A percentile compares a stretch with the other conserved stretches of the same genome.
Evolutionary conservation across 2,113 vertebrate species (phyloP).

Genomic region (Chionomys nivalis): DNA sequence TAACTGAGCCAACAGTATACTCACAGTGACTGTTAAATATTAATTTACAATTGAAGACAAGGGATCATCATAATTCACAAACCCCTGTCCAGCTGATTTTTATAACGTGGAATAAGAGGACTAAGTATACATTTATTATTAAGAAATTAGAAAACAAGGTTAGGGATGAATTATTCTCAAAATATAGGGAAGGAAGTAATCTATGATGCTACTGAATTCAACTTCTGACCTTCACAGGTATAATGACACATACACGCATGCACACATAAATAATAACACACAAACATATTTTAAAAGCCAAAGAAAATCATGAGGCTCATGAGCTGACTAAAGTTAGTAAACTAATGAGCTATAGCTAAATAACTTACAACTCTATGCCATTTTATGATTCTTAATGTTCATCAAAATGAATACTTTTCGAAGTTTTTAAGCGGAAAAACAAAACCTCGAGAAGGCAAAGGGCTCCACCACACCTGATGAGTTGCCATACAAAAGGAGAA

Average conservation of each 20-base stretch:
- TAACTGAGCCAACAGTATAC: background rate
- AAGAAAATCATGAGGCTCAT: conserved; percentile 16
- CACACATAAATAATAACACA: background rate
- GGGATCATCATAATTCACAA: conserved; percentile 4
- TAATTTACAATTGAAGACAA: conserved; percentile 27
- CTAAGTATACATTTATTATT: background rate
- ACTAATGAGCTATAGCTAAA: background rate
- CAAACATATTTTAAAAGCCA: background rate
- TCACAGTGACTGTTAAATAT: conserved; percentile 22
- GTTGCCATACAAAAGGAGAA: background rate
- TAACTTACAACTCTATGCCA: conserved; percentile 5
- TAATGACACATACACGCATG: background rate
- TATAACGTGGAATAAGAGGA: background rate
- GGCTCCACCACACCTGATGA: background rate
- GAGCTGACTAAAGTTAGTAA: conserved; percentile 24
- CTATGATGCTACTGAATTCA: background rate
- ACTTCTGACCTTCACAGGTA: background rate
- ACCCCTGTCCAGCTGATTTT: background rate
- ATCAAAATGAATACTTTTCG: background rate
- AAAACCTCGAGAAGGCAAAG: conserved; percentile 1
- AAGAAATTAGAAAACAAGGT: background rate
- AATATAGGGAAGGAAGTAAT: background rate
- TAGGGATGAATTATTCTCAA: background rate
- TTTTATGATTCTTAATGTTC: background rate
- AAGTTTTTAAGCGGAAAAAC: conserved; percentile 15